phyloP scores from a whole-genome alignment of 2,113 vertebrate genomes.

The Machaerirhynchus nigripectus region DNA sequence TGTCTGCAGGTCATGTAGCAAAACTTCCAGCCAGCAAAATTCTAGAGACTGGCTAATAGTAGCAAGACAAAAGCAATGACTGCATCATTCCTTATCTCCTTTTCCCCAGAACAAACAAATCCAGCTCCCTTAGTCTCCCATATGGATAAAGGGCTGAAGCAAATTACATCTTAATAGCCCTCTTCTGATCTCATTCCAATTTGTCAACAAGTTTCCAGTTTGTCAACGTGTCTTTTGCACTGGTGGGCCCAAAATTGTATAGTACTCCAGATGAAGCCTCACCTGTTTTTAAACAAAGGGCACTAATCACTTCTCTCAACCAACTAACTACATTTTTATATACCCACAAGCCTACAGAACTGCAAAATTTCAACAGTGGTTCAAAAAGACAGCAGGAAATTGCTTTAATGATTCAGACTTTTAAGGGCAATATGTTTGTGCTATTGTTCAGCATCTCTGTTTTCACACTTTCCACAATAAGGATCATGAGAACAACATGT shows the following conservation, averaged over 20 bases:
- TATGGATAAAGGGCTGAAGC: not conserved
- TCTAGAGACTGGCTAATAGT: not conserved
- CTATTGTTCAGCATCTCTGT: not conserved
- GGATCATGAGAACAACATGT: not conserved
- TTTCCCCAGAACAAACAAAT: not conserved
- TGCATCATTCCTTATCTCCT: not conserved
- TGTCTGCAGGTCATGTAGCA: not conserved
- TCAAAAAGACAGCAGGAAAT: not conserved
- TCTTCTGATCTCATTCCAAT: not conserved
- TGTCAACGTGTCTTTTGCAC: not conserved
- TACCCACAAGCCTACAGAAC: not conserved
- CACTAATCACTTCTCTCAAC: not conserved
- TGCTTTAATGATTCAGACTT: not conserved
- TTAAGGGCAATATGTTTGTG: not conserved
- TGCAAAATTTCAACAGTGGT: not conserved
- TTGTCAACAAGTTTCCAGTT: not conserved
- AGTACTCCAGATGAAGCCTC: not conserved
- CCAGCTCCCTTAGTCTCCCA: not conserved
- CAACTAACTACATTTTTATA: not conserved
- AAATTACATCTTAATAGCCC: not conserved
- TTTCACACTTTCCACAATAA: not conserved
- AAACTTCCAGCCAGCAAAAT: not conserved
- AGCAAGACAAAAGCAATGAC: not conserved
- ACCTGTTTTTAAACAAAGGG: not conserved
- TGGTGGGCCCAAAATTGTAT: not conserved